These are phyloP conservation scores for Apamea crenata DNA, from an alignment of 2,888 invertebrate species.

Conservation along the genomic window DNA sequence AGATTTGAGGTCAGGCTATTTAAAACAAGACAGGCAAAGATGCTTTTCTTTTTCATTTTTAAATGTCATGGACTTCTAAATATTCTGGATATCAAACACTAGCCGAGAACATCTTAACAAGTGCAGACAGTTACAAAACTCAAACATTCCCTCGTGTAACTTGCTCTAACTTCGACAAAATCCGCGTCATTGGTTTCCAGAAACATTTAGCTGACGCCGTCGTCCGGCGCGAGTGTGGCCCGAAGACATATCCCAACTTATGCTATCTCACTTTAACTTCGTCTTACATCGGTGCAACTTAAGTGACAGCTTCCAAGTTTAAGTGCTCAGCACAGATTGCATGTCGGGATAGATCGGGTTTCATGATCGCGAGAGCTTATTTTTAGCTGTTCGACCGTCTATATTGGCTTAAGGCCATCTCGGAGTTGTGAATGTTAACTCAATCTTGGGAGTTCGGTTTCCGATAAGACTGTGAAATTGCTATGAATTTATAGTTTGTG, in stretches of 20 bases:
- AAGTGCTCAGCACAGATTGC: slow-evolving; percentile 55
- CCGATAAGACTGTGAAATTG: background rate
- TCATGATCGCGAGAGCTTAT: slow-evolving; percentile 27
- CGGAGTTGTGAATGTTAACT: background rate
- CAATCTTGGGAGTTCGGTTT: background rate
- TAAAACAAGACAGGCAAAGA: background rate
- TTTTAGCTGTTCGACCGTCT: slow-evolving; percentile 19
- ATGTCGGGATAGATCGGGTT: slow-evolving; percentile 34
- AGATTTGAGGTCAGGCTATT: background rate
- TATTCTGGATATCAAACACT: background rate
- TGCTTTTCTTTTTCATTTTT: background rate
- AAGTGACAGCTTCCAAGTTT: slow-evolving; percentile 48
- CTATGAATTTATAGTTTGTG: background rate
- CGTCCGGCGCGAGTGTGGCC: slow-evolving; percentile 7
- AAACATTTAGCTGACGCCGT: slow-evolving; percentile 35
- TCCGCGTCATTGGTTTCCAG: slow-evolving; percentile 24
- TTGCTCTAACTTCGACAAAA: slow-evolving; percentile 26
- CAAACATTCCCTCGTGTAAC: slow-evolving; percentile 11
- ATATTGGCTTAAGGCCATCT: slow-evolving; percentile 3
- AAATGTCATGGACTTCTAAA: background rate
- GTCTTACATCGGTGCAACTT: slow-evolving; percentile 37
- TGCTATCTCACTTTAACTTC: slow-evolving; percentile 41
- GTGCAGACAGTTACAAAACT: background rate
- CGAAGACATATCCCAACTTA: slow-evolving; percentile 38
- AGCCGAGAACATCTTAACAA: background rate